These are phyloP conservation scores for Octodon degus DNA, from an alignment of 2,113 vertebrate genomes.

Conservation along the genomic window DNA sequence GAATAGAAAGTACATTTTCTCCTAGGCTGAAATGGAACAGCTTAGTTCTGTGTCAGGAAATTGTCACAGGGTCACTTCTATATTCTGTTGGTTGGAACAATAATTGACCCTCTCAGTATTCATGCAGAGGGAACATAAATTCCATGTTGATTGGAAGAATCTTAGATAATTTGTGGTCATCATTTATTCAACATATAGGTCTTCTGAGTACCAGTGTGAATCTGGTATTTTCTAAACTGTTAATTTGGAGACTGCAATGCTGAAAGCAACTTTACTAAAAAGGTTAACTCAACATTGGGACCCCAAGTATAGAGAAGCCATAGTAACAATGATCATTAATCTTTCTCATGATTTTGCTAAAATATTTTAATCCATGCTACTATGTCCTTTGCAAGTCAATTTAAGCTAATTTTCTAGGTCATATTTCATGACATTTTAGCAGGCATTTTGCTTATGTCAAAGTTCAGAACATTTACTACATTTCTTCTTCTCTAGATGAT, in stretches of 20 bases:
- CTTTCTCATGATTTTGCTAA: conserved; percentile 41
- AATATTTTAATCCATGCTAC: conserved; percentile 43
- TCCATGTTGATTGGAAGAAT: neutral
- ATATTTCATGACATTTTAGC: conserved; percentile 58
- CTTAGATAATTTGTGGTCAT: neutral
- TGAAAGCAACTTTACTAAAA: conserved; percentile 54
- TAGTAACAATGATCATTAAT: conserved; percentile 38
- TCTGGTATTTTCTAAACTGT: neutral
- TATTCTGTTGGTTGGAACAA: neutral
- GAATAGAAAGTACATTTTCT: neutral
- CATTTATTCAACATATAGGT: neutral
- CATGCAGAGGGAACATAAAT: neutral
- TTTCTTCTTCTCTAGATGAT: neutral
- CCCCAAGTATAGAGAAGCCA: neutral
- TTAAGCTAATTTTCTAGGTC: conserved; percentile 71
- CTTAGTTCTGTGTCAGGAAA: neutral
- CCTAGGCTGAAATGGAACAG: neutral
- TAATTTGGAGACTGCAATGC: neutral
- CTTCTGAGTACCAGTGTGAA: neutral
- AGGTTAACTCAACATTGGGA: conserved; percentile 26
- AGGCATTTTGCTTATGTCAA: conserved; percentile 66
- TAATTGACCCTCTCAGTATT: neutral
- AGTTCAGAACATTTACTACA: neutral
- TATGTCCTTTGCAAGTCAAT: conserved; percentile 67
- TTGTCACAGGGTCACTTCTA: neutral